A percentile compares a stretch with the other conserved stretches of the same genome.
These are phyloP conservation scores for Tenthredo distinguenda DNA, from an alignment of 2,888 invertebrate species.

Conservation along the genomic window DNA sequence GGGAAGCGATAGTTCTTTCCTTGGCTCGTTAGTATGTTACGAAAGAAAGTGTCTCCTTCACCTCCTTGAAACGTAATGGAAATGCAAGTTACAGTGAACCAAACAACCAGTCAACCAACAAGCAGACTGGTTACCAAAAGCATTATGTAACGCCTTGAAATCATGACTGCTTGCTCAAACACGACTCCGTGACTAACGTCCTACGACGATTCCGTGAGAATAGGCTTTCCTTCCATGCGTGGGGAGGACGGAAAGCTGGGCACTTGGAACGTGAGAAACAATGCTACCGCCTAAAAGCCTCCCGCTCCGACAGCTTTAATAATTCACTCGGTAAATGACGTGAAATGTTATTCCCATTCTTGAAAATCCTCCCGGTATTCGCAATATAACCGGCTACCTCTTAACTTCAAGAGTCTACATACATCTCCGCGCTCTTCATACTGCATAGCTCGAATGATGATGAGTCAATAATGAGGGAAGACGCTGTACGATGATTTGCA, in stretches of 20 bases:
- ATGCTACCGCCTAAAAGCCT: background rate
- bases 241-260: background rate
- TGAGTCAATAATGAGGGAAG: background rate
- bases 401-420: background rate
- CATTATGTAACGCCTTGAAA: constrained; percentile 67
- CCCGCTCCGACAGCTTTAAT: background rate
- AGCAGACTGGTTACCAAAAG: constrained; percentile 48
- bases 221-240: constrained; percentile 28
- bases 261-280: constrained; percentile 3
- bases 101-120: constrained; percentile 59
- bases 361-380: background rate
- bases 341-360: background rate
- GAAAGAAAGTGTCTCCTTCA: constrained; percentile 72
- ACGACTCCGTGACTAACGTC: constrained; percentile 46
- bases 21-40: constrained; percentile 66
- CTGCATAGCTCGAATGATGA: background rate
- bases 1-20: constrained; percentile 67
- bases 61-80: constrained; percentile 68
- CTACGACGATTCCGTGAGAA: constrained; percentile 20
- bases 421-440: background rate
- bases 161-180: constrained; percentile 63
- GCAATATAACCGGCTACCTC: background rate
- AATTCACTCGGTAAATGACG: constrained; percentile 3
- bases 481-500: background rate
- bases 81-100: constrained; percentile 61